phyloP scores from a whole-genome alignment of 2,888 invertebrate species.

The Pantelozetes paolii region DNA sequence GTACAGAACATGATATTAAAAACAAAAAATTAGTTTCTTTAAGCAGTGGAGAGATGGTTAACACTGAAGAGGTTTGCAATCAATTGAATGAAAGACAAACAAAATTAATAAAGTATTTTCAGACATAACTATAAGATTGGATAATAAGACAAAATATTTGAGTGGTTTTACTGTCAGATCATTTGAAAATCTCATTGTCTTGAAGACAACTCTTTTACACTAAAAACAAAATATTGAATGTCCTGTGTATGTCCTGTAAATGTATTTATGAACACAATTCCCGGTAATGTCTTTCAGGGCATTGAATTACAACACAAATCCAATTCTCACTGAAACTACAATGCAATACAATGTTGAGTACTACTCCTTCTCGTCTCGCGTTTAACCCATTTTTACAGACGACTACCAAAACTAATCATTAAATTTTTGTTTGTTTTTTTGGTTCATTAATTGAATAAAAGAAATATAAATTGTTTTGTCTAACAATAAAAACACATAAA shows the following conservation, averaged over 20 bases:
- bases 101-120: too few relatives aligned
- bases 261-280: constrained; percentile 16
- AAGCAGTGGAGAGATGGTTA: too few relatives aligned
- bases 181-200: neutral
- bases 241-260: neutral
- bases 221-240: constrained; percentile 6
- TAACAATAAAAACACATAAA: too few relatives aligned
- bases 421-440: neutral
- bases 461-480: too few relatives aligned
- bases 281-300: constrained; percentile 27
- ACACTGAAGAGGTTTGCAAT: too few relatives aligned
- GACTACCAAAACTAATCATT: neutral
- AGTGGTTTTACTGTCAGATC: neutral
- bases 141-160: too few relatives aligned
- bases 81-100: neutral
- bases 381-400: neutral
- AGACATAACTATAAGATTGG: too few relatives aligned
- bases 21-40: neutral
- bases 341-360: too few relatives aligned
- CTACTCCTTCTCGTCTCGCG: too few relatives aligned
- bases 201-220: neutral
- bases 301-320: constrained; percentile 28
- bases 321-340: neutral
- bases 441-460: neutral
- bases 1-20: neutral